A percentile compares a stretch with the other conserved stretches of the same genome.
phyloP scores from a whole-genome alignment of 2,888 invertebrate species.

The Himalopsyche tibetana region DNA sequence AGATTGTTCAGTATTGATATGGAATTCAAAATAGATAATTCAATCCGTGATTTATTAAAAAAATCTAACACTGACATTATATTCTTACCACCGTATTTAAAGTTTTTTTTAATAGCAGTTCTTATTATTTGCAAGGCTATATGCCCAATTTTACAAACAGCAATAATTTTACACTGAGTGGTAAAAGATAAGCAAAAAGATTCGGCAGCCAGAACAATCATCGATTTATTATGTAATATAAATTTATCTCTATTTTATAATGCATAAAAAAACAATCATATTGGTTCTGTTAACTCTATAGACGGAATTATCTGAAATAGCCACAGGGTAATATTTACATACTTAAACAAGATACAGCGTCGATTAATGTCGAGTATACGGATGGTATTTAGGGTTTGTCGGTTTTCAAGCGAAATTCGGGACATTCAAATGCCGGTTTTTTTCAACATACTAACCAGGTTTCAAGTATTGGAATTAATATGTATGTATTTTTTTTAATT shows the following conservation, averaged over 20 bases:
- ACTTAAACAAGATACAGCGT: neutral
- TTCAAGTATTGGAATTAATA: too few species aligned
- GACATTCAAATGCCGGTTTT: too few species aligned
- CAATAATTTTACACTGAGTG: neutral
- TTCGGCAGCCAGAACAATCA: slow-evolving; percentile 11
- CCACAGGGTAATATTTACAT: neutral
- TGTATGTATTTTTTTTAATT: too few species aligned
- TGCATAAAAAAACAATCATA: neutral
- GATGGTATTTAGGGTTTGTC: neutral
- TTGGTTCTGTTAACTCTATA: neutral
- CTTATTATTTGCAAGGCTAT: neutral
- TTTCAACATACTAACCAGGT: too few species aligned
- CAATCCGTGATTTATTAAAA: too few species aligned
- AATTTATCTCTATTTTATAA: slow-evolving; percentile 1
- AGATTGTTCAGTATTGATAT: too few species aligned
- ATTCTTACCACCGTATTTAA: neutral
- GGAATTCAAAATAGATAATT: too few species aligned
- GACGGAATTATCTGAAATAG: neutral
- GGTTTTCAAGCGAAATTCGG: too few species aligned
- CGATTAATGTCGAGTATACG: neutral
- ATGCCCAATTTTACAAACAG: neutral
- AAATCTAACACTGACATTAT: too few species aligned
- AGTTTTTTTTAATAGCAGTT: neutral
- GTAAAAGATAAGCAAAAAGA: neutral
- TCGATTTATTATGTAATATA: slow-evolving; percentile 23